Conservation (phyloP, 2,797 vertebrate species). For the Todus mexicanus region DNA sequence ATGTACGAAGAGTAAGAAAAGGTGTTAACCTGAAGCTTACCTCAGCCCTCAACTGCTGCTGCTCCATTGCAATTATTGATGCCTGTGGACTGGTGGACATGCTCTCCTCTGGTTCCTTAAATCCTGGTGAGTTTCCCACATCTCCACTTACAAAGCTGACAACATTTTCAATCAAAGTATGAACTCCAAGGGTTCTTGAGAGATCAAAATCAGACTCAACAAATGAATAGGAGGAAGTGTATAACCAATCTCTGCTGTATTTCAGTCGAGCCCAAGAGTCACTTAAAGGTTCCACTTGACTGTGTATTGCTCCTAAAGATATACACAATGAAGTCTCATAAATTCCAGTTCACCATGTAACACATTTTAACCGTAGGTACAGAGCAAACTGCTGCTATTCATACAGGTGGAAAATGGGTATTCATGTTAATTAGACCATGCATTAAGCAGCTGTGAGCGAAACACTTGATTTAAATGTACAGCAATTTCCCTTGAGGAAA, state of each 20-base stretch:
- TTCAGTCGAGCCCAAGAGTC: slow-evolving; percentile 91
- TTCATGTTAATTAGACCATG: slow-evolving; percentile 65
- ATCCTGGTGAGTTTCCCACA: slow-evolving; percentile 87
- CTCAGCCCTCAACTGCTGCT: slow-evolving; percentile 94
- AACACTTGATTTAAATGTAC: slow-evolving; percentile 37
- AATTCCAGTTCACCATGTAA: background rate
- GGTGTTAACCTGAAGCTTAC: slow-evolving; percentile 62
- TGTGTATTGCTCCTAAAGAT: slow-evolving; percentile 66
- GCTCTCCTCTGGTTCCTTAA: slow-evolving; percentile 94
- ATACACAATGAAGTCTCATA: slow-evolving; percentile 34
- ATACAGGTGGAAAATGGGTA: slow-evolving; percentile 66
- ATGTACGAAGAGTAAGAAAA: background rate
- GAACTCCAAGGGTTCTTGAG: slow-evolving; percentile 85
- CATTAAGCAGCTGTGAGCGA: slow-evolving; percentile 69
- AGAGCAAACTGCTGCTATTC: slow-evolving; percentile 30
- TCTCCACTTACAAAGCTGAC: slow-evolving; percentile 95
- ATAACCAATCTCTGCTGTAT: slow-evolving; percentile 84
- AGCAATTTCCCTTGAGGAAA: slow-evolving; percentile 66
- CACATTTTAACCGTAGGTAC: background rate
- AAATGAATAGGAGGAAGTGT: slow-evolving; percentile 81
- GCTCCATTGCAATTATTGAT: slow-evolving; percentile 91
- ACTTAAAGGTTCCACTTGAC: slow-evolving; percentile 79
- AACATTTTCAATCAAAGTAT: slow-evolving; percentile 93
- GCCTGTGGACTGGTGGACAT: slow-evolving; percentile 96
- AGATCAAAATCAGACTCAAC: slow-evolving; percentile 89